Conservation (phyloP, 1,140 invertebrate species). For the Eriosoma lanigerum region DNA sequence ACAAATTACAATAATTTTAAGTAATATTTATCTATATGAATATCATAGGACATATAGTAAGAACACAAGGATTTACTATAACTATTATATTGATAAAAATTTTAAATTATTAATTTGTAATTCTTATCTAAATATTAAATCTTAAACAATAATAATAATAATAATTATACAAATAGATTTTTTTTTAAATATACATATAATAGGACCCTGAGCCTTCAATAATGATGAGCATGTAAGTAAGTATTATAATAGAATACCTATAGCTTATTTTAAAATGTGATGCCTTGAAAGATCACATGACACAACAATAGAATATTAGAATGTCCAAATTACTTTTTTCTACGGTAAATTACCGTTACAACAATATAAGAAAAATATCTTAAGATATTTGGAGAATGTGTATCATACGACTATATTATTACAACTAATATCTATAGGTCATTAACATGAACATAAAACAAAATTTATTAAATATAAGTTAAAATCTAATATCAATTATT, state of each 20-base stretch:
- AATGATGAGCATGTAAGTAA: neutral
- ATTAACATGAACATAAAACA: conserved; percentile 20
- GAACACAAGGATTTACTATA: too few species aligned
- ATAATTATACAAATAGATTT: too few species aligned
- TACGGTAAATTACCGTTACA: conserved; percentile 43
- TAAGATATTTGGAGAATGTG: conserved; percentile 37
- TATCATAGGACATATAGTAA: too few species aligned
- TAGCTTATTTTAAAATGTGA: conserved; percentile 20
- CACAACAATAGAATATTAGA: conserved; percentile 6
- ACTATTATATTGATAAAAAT: too few species aligned
- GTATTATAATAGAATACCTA: conserved; percentile 36
- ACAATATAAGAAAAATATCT: conserved; percentile 19
- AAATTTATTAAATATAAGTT: neutral
- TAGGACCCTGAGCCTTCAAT: neutral
- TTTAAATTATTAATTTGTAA: too few species aligned
- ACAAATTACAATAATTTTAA: too few species aligned
- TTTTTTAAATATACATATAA: neutral
- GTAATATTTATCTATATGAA: too few species aligned
- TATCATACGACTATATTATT: neutral
- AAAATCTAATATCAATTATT: neutral
- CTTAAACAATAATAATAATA: too few species aligned
- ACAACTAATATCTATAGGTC: neutral
- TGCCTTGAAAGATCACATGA: conserved; percentile 20
- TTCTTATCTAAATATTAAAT: too few species aligned
- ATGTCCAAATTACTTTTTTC: conserved; percentile 39